Evolutionary conservation across 2,113 vertebrate genomes (phyloP), one percentile per base, ranked within the genome.

Genomic region (Indicator indicator): DNA sequence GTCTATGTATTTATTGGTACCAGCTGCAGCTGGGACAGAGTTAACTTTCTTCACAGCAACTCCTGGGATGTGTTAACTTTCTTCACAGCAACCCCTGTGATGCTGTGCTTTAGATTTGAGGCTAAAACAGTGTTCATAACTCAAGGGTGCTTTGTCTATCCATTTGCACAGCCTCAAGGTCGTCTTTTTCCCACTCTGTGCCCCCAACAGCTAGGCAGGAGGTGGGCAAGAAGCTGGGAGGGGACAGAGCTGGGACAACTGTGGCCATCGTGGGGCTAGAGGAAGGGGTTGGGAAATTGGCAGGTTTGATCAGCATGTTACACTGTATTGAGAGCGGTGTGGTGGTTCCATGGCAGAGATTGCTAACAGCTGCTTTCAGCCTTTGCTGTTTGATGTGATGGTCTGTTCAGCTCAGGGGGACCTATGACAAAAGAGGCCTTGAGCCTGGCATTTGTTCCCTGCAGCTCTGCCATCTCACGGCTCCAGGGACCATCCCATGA

Each of bases 151-250:
- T 87, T 46, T 17, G 24, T 13, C 50, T 56, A 1, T 73, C 50
- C 65, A 44, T 40, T 77, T 78, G 38, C 38, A 65, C 40, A 52
- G 32, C 27, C 63, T 81, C 32, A 60, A 40, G 30, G n/a, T 50
- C 75, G 72, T 68, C 11, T 84, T 84, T 64, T 46, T 42, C 24
- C 50, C 40, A 27, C 16, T 54, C 20, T 72, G 11, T 5, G 6
- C 2, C 5, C 1, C 1, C 9, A 64, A 55, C 30, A 56, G 30
- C n/a, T 11, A 56, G 28, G 28, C 38, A 0, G 0, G 16, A 23
- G 9, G 24, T 40, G 76, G 64, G 16, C 38, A 68, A 54, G 62
- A 68, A 38, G 23, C 38, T 48, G 63, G n/a, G 38, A 82, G 18
- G 55, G 36, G 33, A 65, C 33, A 64, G 48, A 21, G 20, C 20